Evolutionary conservation across 2,113 vertebrate species (phyloP), one percentile per base, ranked within the genome.

Genomic region (Brachyistius frenatus): DNA sequence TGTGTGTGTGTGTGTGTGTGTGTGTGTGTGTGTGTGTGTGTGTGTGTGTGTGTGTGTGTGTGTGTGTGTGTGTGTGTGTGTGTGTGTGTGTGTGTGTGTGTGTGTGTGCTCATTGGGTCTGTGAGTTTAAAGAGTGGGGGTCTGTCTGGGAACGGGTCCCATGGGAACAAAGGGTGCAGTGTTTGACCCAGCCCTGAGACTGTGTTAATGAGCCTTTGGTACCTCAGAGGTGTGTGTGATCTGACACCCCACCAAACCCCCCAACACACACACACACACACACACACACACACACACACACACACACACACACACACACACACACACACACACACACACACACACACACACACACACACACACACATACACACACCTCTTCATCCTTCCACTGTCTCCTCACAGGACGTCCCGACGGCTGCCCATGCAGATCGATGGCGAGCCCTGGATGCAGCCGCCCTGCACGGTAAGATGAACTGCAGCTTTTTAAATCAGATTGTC

Each of bases 351-450:
- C 23, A 23, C 23, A 23, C 23, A 23, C 23, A 23, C 23, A 23
- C 23, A 23, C 23, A 23, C 23, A 23, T 23, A 23, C 52, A 82
- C 72, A 75, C 58, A 63, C 39, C 35, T 33, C 55, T 64, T 39
- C 66, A 35, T 61, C 58, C 67, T 46, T 10, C 57, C 3, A 35
- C 46, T 73, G 47, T 82, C 37, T 76, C 32, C 46, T 54, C 76
- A 76, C 90, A 99, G 97, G 92, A 99, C 97, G 0, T 96, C 95
- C 84, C 96, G 97, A 44, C 93, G 96, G 81, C 93, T 99, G 88
- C 98, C 98, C 8, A 99, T 99, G 98, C 98, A 99, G 94, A 97
- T 99, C 56, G 98, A 99, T 1, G 97, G 98, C 13, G 98, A 99
- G 90, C 98, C 98, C 41, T 99, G 98, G 98, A 97, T 98, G 96